Percentiles rank a stretch among this genome's conserved stretches.
phyloP scores from a whole-genome alignment of 2,888 invertebrate species.

The Agrotis puta region DNA sequence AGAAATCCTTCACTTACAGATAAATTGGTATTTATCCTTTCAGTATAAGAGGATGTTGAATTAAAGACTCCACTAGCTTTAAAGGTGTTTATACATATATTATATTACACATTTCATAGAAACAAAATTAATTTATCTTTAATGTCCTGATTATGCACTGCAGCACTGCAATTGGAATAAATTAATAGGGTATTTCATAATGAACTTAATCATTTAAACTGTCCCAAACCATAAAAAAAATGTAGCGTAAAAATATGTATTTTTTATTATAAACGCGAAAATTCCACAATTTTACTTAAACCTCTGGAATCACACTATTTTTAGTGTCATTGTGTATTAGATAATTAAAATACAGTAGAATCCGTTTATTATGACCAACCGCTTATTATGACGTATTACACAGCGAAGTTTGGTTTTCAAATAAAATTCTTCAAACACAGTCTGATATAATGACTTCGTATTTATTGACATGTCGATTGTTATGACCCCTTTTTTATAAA shows the following conservation, averaged over 20 bases:
- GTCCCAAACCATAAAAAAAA: constrained; percentile 5
- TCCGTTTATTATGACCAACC: too few species aligned
- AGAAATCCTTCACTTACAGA: constrained; percentile 13
- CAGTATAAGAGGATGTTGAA: background rate
- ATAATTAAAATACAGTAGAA: background rate
- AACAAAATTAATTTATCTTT: constrained; percentile 5
- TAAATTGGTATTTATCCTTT: background rate
- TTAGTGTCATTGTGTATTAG: constrained; percentile 33
- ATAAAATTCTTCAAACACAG: too few species aligned
- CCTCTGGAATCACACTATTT: constrained; percentile 17
- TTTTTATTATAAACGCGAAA: background rate
- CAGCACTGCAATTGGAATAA: constrained; percentile 28
- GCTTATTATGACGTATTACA: too few species aligned
- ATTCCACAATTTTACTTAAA: constrained; percentile 6
- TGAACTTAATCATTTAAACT: constrained; percentile 1
- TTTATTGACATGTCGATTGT: too few species aligned
- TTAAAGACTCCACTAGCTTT: constrained; percentile 12
- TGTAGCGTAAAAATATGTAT: constrained; percentile 6
- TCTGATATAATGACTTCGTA: too few species aligned
- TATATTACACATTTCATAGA: constrained; percentile 9
- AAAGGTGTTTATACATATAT: background rate
- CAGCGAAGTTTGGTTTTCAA: too few species aligned
- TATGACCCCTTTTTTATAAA: too few species aligned
- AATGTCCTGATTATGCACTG: constrained; percentile 34
- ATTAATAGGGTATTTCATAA: constrained; percentile 5